Base-by-base conservation (phyloP, 2,113 vertebrate genomes). In the Rhinichthys klamathensis region DNA sequence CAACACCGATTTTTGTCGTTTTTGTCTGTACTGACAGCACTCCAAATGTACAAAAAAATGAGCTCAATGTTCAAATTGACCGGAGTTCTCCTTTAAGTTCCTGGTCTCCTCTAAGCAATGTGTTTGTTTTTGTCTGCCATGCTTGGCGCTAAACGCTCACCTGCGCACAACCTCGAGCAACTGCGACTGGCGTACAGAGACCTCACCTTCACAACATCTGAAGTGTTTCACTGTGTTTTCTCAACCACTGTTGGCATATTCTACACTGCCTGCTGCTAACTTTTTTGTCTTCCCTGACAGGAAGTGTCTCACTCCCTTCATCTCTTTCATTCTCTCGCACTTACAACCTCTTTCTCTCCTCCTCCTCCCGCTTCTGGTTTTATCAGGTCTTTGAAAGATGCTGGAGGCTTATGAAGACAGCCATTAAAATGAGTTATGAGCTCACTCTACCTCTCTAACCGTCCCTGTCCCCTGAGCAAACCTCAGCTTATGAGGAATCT, bases 401-500 rank as follows among this genome's bases (percentile, higher is more conserved):
- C 90, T 89, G 78, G 65, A 86, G 85, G 88, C 83, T 88, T 74
- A 82, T 83, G 84, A 82, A 82, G 89, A 85, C 83, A 82, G 79
- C 83, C 82, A 89, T 84, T 84, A 84, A 87, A 89, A 89, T 89
- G 86, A 89, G 84, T 87, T 89, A 88, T 90, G 88, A 86, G 87
- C 81, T 84, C 84, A 76, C 84, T 88, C 85, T 84, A 58, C 81
- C 85, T 85, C 84, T 84, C 84, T 77, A 70, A 79, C 65, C 69
- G 61, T 84, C 65, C 63, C 72, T 73, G 78, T 90, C 86, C 89
- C 89, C 77, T 65, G 90, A 90, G 90, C 88, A 86, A 75, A 78
- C 85, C 86, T 90, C 81, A 84, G 76, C 88, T 90, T 90, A 81
- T 85, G 75, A 84, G 79, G 87, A 90, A 85, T 86, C 86, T 75